A percentile compares a stretch with the other conserved stretches of the same genome.
Conservation (phyloP, 2,888 invertebrate genomes). For the Automeris io region DNA sequence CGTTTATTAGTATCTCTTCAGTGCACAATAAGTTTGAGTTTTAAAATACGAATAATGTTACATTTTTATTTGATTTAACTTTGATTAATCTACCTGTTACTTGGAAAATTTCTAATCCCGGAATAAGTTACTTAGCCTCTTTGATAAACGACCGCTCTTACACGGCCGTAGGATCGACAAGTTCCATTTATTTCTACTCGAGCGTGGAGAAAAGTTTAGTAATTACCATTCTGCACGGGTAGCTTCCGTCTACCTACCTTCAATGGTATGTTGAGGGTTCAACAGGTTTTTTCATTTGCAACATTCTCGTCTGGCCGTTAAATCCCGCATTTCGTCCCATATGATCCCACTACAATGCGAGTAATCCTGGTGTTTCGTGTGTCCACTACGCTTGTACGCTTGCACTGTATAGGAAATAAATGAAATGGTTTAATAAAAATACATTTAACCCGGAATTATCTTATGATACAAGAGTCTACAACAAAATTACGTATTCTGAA, state of each 20-base stretch:
- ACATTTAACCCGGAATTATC: no score
- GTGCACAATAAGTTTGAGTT: no score
- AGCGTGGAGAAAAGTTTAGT: constrained; percentile 29
- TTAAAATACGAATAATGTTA: no score
- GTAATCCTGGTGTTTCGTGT: constrained; percentile 13
- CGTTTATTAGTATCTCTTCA: no score
- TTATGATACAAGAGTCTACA: no score
- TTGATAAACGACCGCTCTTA: constrained; percentile 18
- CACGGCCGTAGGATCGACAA: constrained; percentile 19
- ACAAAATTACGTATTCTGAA: no score
- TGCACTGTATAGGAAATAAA: background rate
- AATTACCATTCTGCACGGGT: constrained; percentile 33
- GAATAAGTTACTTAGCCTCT: constrained; percentile 6
- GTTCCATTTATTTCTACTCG: constrained; percentile 32
- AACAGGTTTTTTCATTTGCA: constrained; percentile 39
- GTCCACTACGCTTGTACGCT: background rate
- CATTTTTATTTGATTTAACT: no score
- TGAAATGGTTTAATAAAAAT: no score
- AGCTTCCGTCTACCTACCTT: constrained; percentile 9
- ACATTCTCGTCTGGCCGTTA: constrained; percentile 15
- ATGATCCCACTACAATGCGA: constrained; percentile 11
- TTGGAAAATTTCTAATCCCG: constrained; percentile 6
- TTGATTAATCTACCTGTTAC: background rate
- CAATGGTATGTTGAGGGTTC: constrained; percentile 13
- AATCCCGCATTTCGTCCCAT: constrained; percentile 14